phyloP scores from a whole-genome alignment of 2,888 invertebrate species.

The Gymnocheta viridis region DNA sequence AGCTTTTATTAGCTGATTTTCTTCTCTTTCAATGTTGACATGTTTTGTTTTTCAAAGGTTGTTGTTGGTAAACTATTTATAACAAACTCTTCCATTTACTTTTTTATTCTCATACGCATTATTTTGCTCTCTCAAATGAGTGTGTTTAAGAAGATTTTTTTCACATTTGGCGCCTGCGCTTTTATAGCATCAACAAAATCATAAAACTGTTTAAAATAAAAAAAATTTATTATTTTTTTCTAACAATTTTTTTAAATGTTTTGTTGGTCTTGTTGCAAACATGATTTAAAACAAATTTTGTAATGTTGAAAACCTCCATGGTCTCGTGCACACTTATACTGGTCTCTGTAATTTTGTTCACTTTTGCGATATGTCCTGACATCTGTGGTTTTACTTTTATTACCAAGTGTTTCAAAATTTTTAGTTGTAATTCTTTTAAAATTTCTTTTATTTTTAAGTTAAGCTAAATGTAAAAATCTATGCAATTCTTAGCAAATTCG shows the following conservation, averaged over 20 bases:
- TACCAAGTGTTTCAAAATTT: slow-evolving; percentile 20
- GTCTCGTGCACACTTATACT: slow-evolving; percentile 15
- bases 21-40: slow-evolving; percentile 55
- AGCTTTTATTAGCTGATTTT: slow-evolving; percentile 55
- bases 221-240: not conserved
- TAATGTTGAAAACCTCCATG: slow-evolving; percentile 35
- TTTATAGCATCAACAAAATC: slow-evolving; percentile 25
- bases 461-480: not conserved
- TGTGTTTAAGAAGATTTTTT: not conserved
- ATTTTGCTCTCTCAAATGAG: not conserved
- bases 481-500: no score
- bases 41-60: slow-evolving; percentile 56
- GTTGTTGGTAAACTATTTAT: slow-evolving; percentile 11
- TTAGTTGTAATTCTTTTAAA: not conserved
- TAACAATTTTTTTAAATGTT: slow-evolving; percentile 11
- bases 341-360: not conserved
- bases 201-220: slow-evolving; percentile 9
- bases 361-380: not conserved
- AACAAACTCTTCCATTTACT: not conserved
- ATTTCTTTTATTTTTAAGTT: not conserved
- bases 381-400: not conserved
- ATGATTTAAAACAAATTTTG: slow-evolving; percentile 28
- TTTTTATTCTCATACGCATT: not conserved
- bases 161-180: slow-evolving; percentile 52
- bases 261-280: slow-evolving; percentile 1